Evolutionary conservation across 2,888 invertebrate genomes (phyloP).

Genomic region (Drosophila phalerata): DNA sequence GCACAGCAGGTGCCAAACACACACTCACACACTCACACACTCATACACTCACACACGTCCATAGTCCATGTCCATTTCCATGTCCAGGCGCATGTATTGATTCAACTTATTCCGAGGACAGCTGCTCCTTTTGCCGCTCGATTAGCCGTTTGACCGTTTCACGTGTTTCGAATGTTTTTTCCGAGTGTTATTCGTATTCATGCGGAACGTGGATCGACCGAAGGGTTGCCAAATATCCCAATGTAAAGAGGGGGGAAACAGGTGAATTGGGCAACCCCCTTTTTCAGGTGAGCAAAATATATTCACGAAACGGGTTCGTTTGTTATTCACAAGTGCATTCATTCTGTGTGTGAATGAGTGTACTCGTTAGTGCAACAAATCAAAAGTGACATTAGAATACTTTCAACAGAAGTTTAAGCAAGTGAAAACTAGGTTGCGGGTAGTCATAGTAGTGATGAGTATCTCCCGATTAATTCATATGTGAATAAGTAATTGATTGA

Average conservation of each 20-base stretch:
- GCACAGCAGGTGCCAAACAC: conserved; percentile 30
- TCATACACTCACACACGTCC: not conserved
- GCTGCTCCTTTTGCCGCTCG: conserved; percentile 64
- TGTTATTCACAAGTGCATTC: conserved; percentile 5
- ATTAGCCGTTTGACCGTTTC: conserved; percentile 53
- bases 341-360: not conserved
- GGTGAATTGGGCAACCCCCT: conserved; percentile 29
- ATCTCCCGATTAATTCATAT: not conserved
- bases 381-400: not conserved
- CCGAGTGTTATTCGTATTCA: conserved; percentile 29
- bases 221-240: conserved; percentile 26
- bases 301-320: not conserved
- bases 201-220: conserved; percentile 36
- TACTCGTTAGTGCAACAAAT: not conserved
- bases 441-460: not conserved
- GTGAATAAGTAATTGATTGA: not conserved
- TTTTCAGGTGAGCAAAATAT: not conserved
- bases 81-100: conserved; percentile 36
- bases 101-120: conserved; percentile 51
- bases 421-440: not conserved
- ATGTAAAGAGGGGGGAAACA: not conserved
- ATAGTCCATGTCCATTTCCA: conserved; percentile 4
- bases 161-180: not conserved
- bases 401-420: not conserved
- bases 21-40: conserved; percentile 4